Conservation (phyloP, 2,797 vertebrate genomes). For the Poecilia velifera region DNA sequence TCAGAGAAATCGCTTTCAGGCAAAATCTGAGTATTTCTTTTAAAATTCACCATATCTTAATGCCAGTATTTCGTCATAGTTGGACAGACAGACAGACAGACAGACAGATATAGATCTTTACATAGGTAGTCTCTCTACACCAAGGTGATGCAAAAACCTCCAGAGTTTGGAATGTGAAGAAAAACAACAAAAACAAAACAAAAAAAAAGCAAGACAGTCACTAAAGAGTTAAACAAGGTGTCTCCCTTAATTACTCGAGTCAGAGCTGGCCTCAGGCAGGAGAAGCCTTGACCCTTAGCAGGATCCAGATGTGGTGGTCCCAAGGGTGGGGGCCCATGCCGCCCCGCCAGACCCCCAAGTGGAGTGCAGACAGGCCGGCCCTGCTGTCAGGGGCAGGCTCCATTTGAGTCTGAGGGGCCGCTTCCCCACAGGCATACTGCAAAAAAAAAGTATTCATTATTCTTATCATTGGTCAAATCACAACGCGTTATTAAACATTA, state of each 20-base stretch:
- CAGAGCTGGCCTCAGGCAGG: constrained; percentile 94
- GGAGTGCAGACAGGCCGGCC: constrained; percentile 80
- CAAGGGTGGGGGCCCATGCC: constrained; percentile 83
- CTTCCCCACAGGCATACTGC: constrained; percentile 69
- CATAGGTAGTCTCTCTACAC: not conserved
- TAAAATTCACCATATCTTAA: not conserved
- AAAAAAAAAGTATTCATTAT: constrained; percentile 28
- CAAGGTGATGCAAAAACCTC: constrained; percentile 29
- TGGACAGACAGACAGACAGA: too few relatives aligned
- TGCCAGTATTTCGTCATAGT: not conserved
- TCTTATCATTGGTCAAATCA: constrained; percentile 3
- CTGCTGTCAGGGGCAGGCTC: constrained; percentile 79
- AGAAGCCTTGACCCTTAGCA: constrained; percentile 98
- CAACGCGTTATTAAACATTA: not conserved
- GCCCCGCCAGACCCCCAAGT: constrained; percentile 80
- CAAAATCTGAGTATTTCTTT: not conserved
- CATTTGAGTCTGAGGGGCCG: constrained; percentile 72
- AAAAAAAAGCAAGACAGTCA: constrained; percentile 69
- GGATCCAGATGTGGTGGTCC: constrained; percentile 98
- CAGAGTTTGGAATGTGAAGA: constrained; percentile 57
- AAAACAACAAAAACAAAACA: constrained; percentile 28
- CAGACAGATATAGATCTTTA: not conserved
- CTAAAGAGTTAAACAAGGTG: constrained; percentile 94
- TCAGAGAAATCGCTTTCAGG: not conserved
- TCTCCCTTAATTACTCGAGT: constrained; percentile 94